Evolutionary conservation across 1,140 invertebrate species (phyloP).

Genomic region (Cephus cinctus): DNA sequence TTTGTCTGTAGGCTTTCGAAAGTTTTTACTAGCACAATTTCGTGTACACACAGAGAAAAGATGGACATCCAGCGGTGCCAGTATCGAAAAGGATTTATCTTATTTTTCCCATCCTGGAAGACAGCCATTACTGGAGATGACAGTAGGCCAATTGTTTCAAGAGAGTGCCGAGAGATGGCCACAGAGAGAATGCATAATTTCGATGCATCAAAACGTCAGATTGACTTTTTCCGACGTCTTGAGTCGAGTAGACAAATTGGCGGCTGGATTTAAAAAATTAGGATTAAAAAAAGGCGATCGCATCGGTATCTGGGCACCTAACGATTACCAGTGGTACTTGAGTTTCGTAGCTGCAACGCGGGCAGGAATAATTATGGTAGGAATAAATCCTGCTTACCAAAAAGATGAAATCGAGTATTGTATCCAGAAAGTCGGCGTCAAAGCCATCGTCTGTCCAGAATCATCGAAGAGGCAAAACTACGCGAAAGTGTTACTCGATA

Average conservation of each 20-base stretch:
- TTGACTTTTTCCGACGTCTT: constrained; percentile 66
- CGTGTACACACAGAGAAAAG: not conserved
- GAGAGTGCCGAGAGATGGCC: constrained; percentile 58
- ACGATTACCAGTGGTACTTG: constrained; percentile 80
- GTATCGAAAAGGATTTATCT: constrained; percentile 12
- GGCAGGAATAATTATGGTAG: constrained; percentile 79
- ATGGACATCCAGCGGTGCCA: not conserved
- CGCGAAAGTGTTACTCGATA: constrained; percentile 63
- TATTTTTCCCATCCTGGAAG: constrained; percentile 55
- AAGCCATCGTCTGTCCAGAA: constrained; percentile 69
- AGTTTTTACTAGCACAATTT: too few species aligned
- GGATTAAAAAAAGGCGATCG: constrained; percentile 81
- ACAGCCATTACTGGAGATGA: constrained; percentile 61
- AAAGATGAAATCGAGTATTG: constrained; percentile 76
- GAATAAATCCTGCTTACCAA: constrained; percentile 84
- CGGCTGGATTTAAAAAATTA: constrained; percentile 74
- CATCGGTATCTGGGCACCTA: constrained; percentile 88
- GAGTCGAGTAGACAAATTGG: constrained; percentile 72
- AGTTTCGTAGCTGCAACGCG: constrained; percentile 75
- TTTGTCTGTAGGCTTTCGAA: too few species aligned
- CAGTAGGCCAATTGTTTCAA: constrained; percentile 64
- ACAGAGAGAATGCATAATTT: constrained; percentile 61
- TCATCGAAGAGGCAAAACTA: constrained; percentile 71
- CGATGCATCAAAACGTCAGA: constrained; percentile 60
- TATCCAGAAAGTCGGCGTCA: constrained; percentile 75